These are phyloP conservation scores for Tenebrio molitor DNA, from an alignment of 1,140 invertebrate species.

Conservation along the genomic window DNA sequence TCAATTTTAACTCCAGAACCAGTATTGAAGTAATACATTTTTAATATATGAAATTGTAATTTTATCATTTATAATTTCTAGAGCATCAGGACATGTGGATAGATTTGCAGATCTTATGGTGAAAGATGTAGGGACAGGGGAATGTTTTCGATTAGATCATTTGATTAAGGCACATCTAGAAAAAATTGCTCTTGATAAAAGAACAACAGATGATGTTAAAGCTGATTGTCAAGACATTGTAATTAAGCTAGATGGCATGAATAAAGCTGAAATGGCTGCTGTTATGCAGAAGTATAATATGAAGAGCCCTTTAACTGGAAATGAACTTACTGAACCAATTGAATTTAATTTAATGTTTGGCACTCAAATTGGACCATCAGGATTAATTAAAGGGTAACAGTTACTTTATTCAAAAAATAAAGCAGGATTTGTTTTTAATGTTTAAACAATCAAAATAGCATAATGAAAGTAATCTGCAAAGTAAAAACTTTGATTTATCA, in stretches of 20 bases:
- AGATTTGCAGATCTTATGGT: constrained; percentile 99
- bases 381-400: constrained; percentile 86
- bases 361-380: constrained; percentile 97
- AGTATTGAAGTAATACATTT: constrained; percentile 83
- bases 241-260: constrained; percentile 89
- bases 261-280: constrained; percentile 88
- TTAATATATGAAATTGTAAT: not conserved
- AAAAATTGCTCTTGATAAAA: constrained; percentile 90
- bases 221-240: constrained; percentile 85
- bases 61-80: constrained; percentile 63
- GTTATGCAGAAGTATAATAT: constrained; percentile 91
- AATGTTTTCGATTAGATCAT: constrained; percentile 98
- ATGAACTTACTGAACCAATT: constrained; percentile 94
- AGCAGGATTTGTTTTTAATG: too few relatives aligned
- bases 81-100: constrained; percentile 98
- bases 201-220: constrained; percentile 78
- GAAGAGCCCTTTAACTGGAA: constrained; percentile 94
- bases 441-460: too few relatives aligned
- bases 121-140: constrained; percentile 95
- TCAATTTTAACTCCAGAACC: constrained; percentile 97
- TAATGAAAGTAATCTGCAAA: too few relatives aligned
- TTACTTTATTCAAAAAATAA: too few relatives aligned
- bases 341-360: constrained; percentile 99
- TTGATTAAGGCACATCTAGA: constrained; percentile 98
- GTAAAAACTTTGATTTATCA: too few relatives aligned